These are phyloP conservation scores for Urophycis tenuis DNA, from an alignment of 2,797 vertebrate genomes.

Conservation along the genomic window DNA sequence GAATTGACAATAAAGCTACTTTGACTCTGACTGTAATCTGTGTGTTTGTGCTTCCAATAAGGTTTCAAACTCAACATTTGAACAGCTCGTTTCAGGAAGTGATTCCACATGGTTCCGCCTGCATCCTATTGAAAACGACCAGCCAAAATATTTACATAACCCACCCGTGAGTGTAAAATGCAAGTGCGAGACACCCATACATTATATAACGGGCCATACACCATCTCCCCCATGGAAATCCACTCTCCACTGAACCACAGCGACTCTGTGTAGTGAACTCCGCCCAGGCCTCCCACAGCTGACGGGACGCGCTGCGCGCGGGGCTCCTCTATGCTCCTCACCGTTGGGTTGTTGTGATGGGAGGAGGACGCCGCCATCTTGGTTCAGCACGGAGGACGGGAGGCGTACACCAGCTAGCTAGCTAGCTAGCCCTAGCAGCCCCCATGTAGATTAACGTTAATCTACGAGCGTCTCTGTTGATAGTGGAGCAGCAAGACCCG, in stretches of 20 bases:
- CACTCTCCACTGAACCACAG: background rate
- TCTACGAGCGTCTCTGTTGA: constrained; percentile 10
- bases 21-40: too few relatives aligned
- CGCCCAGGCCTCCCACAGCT: background rate
- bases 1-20: too few relatives aligned
- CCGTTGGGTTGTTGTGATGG: constrained; percentile 71
- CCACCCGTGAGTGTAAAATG: background rate
- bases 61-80: background rate
- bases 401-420: constrained; percentile 31
- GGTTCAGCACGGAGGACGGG: constrained; percentile 50
- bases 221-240: background rate
- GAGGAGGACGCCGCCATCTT: constrained; percentile 73
- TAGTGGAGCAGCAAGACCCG: background rate
- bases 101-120: background rate
- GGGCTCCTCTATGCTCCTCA: constrained; percentile 49
- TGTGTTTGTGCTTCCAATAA: too few relatives aligned
- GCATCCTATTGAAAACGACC: too few relatives aligned
- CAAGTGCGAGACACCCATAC: background rate
- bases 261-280: background rate
- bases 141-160: background rate
- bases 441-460: constrained; percentile 24
- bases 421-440: constrained; percentile 32
- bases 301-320: constrained; percentile 39
- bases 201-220: background rate
- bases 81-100: background rate